These are phyloP conservation scores for Anthophora plumipes DNA, from an alignment of 2,888 invertebrate genomes.

Conservation along the genomic window DNA sequence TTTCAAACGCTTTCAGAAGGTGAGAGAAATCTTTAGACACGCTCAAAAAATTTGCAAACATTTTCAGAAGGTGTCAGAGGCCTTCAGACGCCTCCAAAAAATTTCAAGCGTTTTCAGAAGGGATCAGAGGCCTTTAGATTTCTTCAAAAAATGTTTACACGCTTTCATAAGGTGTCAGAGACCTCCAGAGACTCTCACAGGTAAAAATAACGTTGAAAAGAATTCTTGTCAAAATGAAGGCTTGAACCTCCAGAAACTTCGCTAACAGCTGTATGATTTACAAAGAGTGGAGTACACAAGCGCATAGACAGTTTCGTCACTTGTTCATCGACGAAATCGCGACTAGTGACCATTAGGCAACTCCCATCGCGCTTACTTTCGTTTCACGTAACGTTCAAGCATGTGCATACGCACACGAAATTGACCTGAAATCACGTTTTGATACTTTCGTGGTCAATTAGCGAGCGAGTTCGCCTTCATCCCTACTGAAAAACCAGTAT, in stretches of 20 bases:
- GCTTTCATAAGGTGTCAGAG: not conserved
- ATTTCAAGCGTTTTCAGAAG: not conserved
- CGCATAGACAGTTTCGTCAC: constrained; percentile 42
- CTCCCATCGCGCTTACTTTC: constrained; percentile 60
- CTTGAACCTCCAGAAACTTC: not conserved
- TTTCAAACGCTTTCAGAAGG: not conserved
- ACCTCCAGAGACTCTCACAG: not conserved
- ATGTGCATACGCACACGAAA: constrained; percentile 17
- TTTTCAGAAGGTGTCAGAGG: not conserved
- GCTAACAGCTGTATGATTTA: constrained; percentile 5
- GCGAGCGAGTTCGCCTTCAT: not conserved
- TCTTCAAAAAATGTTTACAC: no score
- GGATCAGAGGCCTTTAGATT: not conserved
- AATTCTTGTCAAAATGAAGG: not conserved
- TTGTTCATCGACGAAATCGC: constrained; percentile 40
- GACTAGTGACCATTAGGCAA: constrained; percentile 40
- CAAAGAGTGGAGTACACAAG: constrained; percentile 4
- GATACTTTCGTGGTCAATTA: constrained; percentile 19
- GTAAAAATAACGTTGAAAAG: not conserved
- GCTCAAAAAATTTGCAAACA: not conserved
- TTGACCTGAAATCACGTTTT: constrained; percentile 27
- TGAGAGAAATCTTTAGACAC: no score
- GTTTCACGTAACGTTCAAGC: constrained; percentile 51
- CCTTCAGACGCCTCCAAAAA: not conserved
- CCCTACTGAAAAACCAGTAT: not conserved